These are phyloP conservation scores for Phocides pigmalion DNA, from an alignment of 1,140 invertebrate species.

Conservation along the genomic window DNA sequence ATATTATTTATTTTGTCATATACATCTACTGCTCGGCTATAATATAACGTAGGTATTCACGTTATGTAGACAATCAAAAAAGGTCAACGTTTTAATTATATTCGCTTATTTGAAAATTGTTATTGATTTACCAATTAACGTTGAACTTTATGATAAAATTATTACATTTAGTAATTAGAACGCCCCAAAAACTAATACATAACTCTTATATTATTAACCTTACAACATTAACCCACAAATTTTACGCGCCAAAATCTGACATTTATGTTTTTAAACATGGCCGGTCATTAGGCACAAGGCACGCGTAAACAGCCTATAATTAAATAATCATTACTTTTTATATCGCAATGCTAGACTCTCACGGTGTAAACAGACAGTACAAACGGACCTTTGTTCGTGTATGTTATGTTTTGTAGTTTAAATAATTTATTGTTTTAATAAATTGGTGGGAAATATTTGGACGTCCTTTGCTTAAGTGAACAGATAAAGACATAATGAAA, in stretches of 20 bases:
- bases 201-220: constrained; percentile 1
- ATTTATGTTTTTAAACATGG: constrained; percentile 39
- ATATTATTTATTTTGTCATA: no score
- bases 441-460: constrained; percentile 20
- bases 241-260: constrained; percentile 39
- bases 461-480: constrained; percentile 4
- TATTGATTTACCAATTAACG: neutral
- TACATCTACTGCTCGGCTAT: no score
- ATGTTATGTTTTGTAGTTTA: constrained; percentile 28
- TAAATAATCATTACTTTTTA: constrained; percentile 51
- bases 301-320: constrained; percentile 42
- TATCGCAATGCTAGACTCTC: constrained; percentile 43
- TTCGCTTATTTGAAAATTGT: neutral
- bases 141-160: neutral
- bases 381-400: constrained; percentile 16
- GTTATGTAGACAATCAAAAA: no score
- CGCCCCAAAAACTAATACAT: neutral
- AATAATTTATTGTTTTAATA: constrained; percentile 30
- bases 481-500: neutral
- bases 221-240: constrained; percentile 20
- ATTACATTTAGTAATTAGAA: neutral
- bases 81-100: no score
- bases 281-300: constrained; percentile 25
- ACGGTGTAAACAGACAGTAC: constrained; percentile 36
- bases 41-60: no score